phyloP scores from a whole-genome alignment of 2,113 vertebrate genomes.

The Nothoprocta perdicaria region DNA sequence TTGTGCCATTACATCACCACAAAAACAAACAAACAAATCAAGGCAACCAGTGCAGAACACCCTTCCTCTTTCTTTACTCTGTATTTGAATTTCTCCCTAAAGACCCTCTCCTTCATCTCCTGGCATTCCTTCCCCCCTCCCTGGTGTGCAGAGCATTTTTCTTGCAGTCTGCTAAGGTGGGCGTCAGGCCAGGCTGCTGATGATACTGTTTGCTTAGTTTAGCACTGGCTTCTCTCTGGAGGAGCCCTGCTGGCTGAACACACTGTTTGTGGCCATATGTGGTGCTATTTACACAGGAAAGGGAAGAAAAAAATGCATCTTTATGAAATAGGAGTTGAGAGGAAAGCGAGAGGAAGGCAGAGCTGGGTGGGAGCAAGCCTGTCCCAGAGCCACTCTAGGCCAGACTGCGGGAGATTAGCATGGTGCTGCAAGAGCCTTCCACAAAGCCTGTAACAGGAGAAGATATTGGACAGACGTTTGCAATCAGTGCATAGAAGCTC shows the following conservation, averaged over 20 bases:
- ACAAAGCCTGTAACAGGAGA: not conserved
- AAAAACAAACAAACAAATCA: not conserved
- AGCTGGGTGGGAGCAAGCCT: not conserved
- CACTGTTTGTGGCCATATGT: not conserved
- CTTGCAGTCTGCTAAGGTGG: not conserved
- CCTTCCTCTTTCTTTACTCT: not conserved
- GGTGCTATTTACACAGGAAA: not conserved
- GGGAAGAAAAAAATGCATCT: not conserved
- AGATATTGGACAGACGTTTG: slow-evolving; percentile 21
- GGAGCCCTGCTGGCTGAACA: not conserved
- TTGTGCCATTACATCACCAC: not conserved
- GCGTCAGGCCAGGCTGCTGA: slow-evolving; percentile 2
- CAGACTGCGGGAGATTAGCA: fast-evolving
- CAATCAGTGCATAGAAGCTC: not conserved
- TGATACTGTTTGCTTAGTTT: not conserved
- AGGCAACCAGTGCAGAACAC: not conserved
- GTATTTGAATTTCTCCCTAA: not conserved
- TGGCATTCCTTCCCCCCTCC: not conserved
- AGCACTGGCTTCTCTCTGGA: not conserved
- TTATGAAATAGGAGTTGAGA: not conserved
- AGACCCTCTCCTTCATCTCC: not conserved
- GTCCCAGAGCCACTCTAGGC: not conserved
- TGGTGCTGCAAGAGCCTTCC: not conserved
- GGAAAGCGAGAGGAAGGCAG: not conserved
- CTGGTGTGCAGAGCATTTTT: not conserved